Evolutionary conservation across 2,888 invertebrate genomes (phyloP).

Genomic region (Eumacrocentrus americanus): DNA sequence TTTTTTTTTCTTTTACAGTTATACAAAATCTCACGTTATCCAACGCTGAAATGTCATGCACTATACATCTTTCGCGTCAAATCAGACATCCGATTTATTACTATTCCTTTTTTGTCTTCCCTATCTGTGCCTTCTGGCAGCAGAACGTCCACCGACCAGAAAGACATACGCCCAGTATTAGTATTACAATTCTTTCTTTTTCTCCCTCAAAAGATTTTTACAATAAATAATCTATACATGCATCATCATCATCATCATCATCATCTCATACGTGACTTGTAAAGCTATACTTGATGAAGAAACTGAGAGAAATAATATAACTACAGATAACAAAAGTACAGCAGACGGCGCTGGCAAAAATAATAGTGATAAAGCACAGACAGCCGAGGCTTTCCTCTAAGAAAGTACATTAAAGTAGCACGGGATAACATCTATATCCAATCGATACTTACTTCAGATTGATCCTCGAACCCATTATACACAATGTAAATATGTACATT

Average conservation of each 20-base stretch:
- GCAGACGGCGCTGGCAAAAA: slow-evolving; percentile 5
- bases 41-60: too few species aligned
- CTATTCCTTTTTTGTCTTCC: neutral
- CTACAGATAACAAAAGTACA: slow-evolving; percentile 16
- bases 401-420: slow-evolving; percentile 6
- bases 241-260: neutral
- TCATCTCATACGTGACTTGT: neutral
- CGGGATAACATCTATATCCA: slow-evolving; percentile 29
- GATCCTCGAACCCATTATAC: slow-evolving; percentile 32
- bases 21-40: too few species aligned
- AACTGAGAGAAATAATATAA: neutral
- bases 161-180: too few species aligned
- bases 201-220: neutral
- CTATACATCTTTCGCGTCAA: too few species aligned
- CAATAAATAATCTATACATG: slow-evolving; percentile 8
- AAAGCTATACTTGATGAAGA: neutral
- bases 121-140: too few species aligned
- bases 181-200: neutral
- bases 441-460: slow-evolving; percentile 41
- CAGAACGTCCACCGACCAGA: too few species aligned
- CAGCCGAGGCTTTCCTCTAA: slow-evolving; percentile 3
- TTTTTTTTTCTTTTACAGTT: too few species aligned
- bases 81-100: too few species aligned
- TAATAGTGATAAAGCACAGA: slow-evolving; percentile 14
- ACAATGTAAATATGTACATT: slow-evolving; percentile 33